Evolutionary conservation across 2,888 invertebrate genomes (phyloP), one percentile per base, ranked within the genome.

Genomic region (Antitype chi): DNA sequence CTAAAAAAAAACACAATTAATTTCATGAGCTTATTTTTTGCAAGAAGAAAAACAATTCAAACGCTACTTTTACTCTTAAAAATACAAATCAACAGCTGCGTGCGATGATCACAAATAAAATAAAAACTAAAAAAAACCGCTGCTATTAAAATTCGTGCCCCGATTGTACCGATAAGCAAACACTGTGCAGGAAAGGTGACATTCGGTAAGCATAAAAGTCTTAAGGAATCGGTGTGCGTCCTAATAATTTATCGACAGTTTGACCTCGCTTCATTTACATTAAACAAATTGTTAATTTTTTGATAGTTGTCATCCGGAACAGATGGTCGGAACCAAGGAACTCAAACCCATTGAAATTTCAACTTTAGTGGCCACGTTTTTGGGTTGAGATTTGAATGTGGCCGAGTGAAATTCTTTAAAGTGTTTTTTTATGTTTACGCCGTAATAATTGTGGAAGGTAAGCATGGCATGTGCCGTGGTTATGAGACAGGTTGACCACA

Each of bases 241-340:
- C 91, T 92, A 92, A 95, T 96, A 96, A 96, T 95, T 96, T 96
- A 96, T 95, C 93, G 94, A 93, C 89, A 90, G 91, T 92, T 93
- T 95, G 94, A 94, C 94, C 94, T 94, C 94, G 93, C 93, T 94
- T 95, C 95, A 96, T 96, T 96, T 96, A 94, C 95, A 95, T 96
- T 96, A 96, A 96, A 96, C 96, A 96, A 96, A 96, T 96, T 96
- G 96, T 96, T 96, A 96, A 96, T 96, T 96, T 96, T 95, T 96
- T 93, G 96, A 96, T 96, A 96, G 93, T 94, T 93, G 96, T 96
- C 96, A 93, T 95, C 95, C 93, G 94, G 93, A 96, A 96, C 96
- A 96, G 95, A 95, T 96, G 96, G 95, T 90, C 85, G 82, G 82
- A 89, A 89, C 88, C 90, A 89, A 85, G 88, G 81, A 88, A 81